Evolutionary conservation across 1,140 invertebrate species (phyloP).

Genomic region (Drosophila sproati): DNA sequence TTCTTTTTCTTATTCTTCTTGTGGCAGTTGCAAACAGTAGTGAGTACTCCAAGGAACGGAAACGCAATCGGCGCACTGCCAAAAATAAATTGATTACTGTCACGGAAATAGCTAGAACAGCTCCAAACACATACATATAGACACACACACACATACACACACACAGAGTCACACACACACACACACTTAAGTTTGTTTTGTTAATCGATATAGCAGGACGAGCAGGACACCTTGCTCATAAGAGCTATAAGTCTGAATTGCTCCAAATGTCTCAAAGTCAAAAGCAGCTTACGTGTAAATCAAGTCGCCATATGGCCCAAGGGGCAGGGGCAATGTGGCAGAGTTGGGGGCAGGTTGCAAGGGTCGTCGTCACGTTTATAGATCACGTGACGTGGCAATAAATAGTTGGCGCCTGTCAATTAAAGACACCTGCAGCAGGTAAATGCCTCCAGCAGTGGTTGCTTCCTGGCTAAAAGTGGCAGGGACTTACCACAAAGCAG

Average conservation of each 20-base stretch:
- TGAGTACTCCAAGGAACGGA: slow-evolving; percentile 48
- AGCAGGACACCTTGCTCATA: slow-evolving; percentile 46
- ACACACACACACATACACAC: slow-evolving; percentile 21
- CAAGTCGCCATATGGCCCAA: slow-evolving; percentile 32
- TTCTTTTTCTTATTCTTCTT: slow-evolving; percentile 18
- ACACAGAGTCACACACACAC: slow-evolving; percentile 20
- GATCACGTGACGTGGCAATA: slow-evolving; percentile 78
- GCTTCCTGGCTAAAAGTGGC: slow-evolving; percentile 1
- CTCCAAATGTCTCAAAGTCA: slow-evolving; percentile 56
- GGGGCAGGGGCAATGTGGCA: neutral
- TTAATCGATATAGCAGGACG: slow-evolving; percentile 69
- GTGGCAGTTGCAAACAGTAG: neutral
- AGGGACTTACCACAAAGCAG: neutral
- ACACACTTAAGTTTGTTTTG: slow-evolving; percentile 64
- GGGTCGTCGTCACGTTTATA: slow-evolving; percentile 50
- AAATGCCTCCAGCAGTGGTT: slow-evolving; percentile 7
- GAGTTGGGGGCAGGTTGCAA: neutral
- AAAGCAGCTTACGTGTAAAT: slow-evolving; percentile 61
- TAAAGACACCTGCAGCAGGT: slow-evolving; percentile 69
- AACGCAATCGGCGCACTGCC: slow-evolving; percentile 80
- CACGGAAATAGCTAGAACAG: slow-evolving; percentile 77
- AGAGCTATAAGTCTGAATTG: slow-evolving; percentile 17
- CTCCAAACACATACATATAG: slow-evolving; percentile 25
- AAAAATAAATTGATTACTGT: slow-evolving; percentile 85
- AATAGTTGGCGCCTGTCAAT: slow-evolving; percentile 77